Evolutionary conservation across 1,140 invertebrate species (phyloP), one percentile per base, ranked within the genome.

Genomic region (Drosophila sechellia): DNA sequence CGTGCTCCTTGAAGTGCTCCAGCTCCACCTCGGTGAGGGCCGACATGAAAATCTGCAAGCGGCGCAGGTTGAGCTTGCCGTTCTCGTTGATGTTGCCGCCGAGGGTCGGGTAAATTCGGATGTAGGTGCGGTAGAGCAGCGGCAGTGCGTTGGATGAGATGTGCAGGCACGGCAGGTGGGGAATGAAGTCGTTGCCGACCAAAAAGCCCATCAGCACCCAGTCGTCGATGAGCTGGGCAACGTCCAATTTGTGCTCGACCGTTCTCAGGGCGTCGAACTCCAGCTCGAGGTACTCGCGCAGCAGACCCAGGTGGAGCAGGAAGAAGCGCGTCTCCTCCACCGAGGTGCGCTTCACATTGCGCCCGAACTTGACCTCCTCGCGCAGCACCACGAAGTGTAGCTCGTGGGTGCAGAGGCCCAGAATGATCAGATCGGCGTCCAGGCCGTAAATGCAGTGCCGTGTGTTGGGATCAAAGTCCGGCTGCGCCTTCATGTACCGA

Each of bases 171-270:
- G 98, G 98, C 56, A 99, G 93, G 93, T 99, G 95, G 0, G 98
- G 98, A 81, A 99, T 97, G 93, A 99, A 99, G 93, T 99, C 98
- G 93, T 99, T 99, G 45, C 98, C 98, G 5, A 99, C 96, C 27
- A 99, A 93, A 92, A 99, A 99, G 1, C 97, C 96, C 97, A 99
- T 98, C 6, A 99, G 92, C 4, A 99, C 95, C 96, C 95, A 95
- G 65, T 95, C 95, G 56, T 95, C 95, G 1, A 95, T 94, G 35
- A 95, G 89, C 58, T 96, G 95, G 84, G 98, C 98, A 63, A 98
- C 93, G 91, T 98, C 95, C 92, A 95, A 98, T 0, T 93, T 91
- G 22, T 97, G 81, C 34, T 94, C 94, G 3, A 94, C 93, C 91
- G 96, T 97, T 22, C 60, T 72, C 1, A 99, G 84, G 0, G 93